Conservation (phyloP, 2,797 vertebrate genomes). For the Peromyscus attwateri region DNA sequence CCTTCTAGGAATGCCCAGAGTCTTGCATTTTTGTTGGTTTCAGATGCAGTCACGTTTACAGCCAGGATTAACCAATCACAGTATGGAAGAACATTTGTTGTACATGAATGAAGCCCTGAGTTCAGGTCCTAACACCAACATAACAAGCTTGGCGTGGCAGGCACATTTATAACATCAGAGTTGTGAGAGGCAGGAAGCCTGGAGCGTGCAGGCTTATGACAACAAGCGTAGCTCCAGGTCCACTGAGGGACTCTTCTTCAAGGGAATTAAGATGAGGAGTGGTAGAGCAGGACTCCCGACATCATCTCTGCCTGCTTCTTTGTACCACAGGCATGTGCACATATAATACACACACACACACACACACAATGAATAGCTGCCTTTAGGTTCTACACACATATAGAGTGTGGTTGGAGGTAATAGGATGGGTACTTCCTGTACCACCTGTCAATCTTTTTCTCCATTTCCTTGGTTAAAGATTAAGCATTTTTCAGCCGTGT, state of each 20-base stretch:
- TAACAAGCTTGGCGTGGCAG: background rate
- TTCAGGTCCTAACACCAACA: background rate
- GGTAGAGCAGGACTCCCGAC: background rate
- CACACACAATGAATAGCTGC: background rate
- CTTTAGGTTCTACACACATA: background rate
- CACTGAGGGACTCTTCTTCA: background rate
- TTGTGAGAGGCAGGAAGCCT: background rate
- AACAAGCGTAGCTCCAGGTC: background rate
- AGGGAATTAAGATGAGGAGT: background rate
- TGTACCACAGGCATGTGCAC: too few relatives aligned
- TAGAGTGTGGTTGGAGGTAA: background rate
- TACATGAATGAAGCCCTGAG: background rate
- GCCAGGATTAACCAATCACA: background rate
- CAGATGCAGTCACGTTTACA: background rate
- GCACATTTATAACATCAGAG: too few relatives aligned
- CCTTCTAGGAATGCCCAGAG: background rate
- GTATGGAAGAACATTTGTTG: background rate
- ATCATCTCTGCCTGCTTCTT: background rate
- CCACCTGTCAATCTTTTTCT: background rate
- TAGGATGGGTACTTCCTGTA: background rate
- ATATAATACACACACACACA: background rate
- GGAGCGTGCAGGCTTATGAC: background rate
- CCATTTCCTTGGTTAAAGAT: conserved; percentile 28
- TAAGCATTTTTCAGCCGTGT: conserved; percentile 49
- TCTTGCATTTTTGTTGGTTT: background rate